Evolutionary conservation across 1,140 invertebrate species (phyloP).

Genomic region (Drosophila guanche): DNA sequence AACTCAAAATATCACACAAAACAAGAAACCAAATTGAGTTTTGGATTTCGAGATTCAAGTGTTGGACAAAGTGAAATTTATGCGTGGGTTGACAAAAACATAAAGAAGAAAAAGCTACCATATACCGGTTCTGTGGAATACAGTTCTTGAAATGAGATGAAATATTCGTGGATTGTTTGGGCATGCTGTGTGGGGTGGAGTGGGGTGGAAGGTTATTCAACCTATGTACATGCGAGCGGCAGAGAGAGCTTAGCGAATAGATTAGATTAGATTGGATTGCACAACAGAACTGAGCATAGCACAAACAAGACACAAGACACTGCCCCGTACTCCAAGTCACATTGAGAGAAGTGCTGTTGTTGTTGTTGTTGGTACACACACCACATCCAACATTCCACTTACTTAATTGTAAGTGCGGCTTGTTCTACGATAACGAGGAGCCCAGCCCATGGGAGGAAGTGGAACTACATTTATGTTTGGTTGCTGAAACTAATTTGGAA

Average conservation of each 20-base stretch:
- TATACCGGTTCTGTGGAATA: conserved; percentile 60
- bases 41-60: too few species aligned
- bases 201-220: conserved; percentile 63
- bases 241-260: conserved; percentile 44
- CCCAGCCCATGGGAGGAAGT: conserved; percentile 27
- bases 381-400: conserved; percentile 64
- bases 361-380: background rate
- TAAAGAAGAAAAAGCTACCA: conserved; percentile 22
- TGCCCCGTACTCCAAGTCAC: too few species aligned
- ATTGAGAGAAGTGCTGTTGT: conserved; percentile 5
- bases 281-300: conserved; percentile 28
- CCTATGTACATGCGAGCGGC: conserved; percentile 14
- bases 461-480: conserved; percentile 38
- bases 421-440: conserved; percentile 60
- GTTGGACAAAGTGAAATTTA: conserved; percentile 72
- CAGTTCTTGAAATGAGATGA: conserved; percentile 18
- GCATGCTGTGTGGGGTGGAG: background rate
- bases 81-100: conserved; percentile 76
- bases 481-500: conserved; percentile 63
- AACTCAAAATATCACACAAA: too few species aligned
- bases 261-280: conserved; percentile 74
- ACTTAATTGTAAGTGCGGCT: conserved; percentile 80
- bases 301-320: background rate
- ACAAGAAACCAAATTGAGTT: too few species aligned
- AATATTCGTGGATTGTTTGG: conserved; percentile 20